These are phyloP conservation scores for Heliconius aoede DNA, from an alignment of 2,888 invertebrate genomes.

Conservation along the genomic window DNA sequence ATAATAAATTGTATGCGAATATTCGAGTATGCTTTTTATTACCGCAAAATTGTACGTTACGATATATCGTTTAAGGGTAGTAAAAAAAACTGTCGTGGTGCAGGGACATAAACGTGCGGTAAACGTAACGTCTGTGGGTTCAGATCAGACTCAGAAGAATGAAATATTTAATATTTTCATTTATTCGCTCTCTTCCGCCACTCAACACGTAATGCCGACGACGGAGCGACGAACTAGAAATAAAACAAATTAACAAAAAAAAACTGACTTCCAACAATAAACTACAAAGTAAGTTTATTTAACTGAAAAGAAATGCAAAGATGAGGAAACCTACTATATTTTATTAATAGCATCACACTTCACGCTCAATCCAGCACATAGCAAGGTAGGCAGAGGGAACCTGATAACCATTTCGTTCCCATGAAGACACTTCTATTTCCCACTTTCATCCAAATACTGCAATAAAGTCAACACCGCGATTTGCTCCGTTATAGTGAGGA, in stretches of 20 bases:
- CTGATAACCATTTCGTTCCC: too few species aligned
- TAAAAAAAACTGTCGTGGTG: background rate
- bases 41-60: background rate
- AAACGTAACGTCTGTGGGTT: background rate
- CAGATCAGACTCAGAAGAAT: background rate
- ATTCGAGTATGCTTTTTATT: slow-evolving; percentile 4
- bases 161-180: background rate
- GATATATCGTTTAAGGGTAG: background rate
- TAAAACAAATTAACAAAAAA: too few species aligned
- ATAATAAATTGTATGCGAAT: slow-evolving; percentile 2
- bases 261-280: too few species aligned
- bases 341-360: background rate
- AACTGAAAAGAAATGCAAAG: too few species aligned
- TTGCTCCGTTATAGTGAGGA: too few species aligned
- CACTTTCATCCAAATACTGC: background rate
- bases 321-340: too few species aligned
- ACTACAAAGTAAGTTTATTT: too few species aligned
- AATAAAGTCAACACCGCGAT: too few species aligned
- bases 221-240: too few species aligned
- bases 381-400: background rate
- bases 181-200: background rate
- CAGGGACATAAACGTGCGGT: background rate
- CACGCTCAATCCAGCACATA: background rate
- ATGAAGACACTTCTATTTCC: background rate
- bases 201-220: background rate